Percentiles rank a stretch among this genome's conserved stretches.
These are phyloP conservation scores for Euura lappo DNA, from an alignment of 1,140 invertebrate species.

Conservation along the genomic window DNA sequence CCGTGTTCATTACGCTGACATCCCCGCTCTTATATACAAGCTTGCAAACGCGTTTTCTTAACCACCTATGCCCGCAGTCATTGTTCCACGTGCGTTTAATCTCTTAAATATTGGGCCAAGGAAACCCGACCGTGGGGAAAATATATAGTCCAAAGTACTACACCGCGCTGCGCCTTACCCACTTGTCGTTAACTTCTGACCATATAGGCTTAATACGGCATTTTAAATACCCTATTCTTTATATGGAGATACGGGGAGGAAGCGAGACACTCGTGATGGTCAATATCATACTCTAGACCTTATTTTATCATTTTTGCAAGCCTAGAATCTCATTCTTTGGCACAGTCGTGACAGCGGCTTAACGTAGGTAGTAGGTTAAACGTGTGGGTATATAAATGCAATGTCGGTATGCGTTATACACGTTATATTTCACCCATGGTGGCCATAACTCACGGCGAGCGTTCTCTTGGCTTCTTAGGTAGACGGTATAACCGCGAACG, in stretches of 20 bases:
- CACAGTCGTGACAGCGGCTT: no score
- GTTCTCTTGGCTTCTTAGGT: conserved; percentile 45
- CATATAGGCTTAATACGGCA: background rate
- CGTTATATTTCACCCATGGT: conserved; percentile 52
- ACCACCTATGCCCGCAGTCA: background rate
- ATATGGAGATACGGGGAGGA: background rate
- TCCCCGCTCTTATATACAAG: conserved; percentile 21
- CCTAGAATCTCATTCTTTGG: no score
- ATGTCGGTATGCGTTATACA: conserved; percentile 48
- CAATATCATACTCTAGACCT: no score
- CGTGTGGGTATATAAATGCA: conserved; percentile 19
- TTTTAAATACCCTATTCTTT: conserved; percentile 7
- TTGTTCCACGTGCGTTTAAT: conserved; percentile 14
- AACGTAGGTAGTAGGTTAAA: conserved; percentile 10
- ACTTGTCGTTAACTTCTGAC: background rate
- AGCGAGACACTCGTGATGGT: background rate
- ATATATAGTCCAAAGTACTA: no score
- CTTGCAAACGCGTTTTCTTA: background rate
- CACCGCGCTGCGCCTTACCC: background rate
- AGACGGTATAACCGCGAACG: conserved; percentile 30
- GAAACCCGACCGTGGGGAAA: background rate
- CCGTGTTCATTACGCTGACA: conserved; percentile 38
- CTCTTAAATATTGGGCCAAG: conserved; percentile 25
- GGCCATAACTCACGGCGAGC: conserved; percentile 50
- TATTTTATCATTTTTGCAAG: no score